Evolutionary conservation across 2,888 invertebrate genomes (phyloP).

Genomic region (Octodonta nipae): DNA sequence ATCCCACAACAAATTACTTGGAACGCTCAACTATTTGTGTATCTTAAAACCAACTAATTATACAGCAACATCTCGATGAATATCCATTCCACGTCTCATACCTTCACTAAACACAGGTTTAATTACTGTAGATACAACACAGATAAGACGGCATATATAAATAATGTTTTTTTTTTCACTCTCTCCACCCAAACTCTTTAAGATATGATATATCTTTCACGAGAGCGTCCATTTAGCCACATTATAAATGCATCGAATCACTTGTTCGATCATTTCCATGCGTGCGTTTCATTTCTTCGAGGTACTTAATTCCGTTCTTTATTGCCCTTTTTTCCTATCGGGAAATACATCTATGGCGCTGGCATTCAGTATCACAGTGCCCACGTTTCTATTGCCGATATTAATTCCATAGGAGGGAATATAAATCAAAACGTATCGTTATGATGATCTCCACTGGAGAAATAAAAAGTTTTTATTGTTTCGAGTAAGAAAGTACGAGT

Average conservation of each 20-base stretch:
- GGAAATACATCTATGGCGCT: conserved; percentile 1
- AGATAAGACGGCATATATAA: too few species aligned
- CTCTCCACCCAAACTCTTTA: too few species aligned
- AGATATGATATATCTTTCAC: not conserved
- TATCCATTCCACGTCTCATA: too few species aligned
- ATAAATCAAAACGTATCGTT: conserved; percentile 4
- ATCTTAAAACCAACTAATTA: too few species aligned
- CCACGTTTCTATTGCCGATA: conserved; percentile 1
- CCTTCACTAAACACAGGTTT: too few species aligned
- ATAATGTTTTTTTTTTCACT: too few species aligned
- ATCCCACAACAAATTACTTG: too few species aligned
- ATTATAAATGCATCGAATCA: conserved; percentile 2
- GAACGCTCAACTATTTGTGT: too few species aligned
- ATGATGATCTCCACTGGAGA: conserved; percentile 2
- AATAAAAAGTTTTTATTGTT: conserved; percentile 2
- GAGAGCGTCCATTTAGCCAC: conserved; percentile 1
- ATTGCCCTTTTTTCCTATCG: not conserved
- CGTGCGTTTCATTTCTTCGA: conserved; percentile 1
- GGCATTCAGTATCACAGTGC: too few species aligned
- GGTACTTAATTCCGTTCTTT: conserved; percentile 1
- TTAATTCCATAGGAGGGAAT: conserved; percentile 2
- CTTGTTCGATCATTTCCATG: conserved; percentile 1
- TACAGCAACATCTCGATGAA: too few species aligned
- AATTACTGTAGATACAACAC: too few species aligned
- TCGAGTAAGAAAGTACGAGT: too few species aligned